Percentiles rank a stretch among this genome's conserved stretches.
Evolutionary conservation across 2,888 invertebrate genomes (phyloP).

Genomic region (Scrobipalpa costella): DNA sequence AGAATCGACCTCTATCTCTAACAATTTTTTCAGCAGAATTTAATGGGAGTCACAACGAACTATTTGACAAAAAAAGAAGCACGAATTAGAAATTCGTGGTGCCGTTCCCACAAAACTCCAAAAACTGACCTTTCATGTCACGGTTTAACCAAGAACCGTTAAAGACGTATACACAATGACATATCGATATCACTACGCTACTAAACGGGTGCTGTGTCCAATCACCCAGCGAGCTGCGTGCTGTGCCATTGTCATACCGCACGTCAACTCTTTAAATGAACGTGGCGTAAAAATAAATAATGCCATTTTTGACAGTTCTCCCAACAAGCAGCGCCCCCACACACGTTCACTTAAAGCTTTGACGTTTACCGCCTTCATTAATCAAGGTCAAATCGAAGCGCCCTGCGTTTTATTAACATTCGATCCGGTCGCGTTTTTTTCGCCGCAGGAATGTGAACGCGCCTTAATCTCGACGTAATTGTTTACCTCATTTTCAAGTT

Average conservation of each 20-base stretch:
- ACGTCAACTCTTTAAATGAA: too few relatives aligned
- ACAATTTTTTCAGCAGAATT: too few relatives aligned
- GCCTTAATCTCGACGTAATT: not conserved
- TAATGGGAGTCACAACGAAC: too few relatives aligned
- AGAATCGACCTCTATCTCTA: too few relatives aligned
- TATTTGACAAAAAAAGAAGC: too few relatives aligned
- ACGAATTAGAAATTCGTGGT: too few relatives aligned
- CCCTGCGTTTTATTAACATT: slow-evolving; percentile 56
- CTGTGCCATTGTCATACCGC: slow-evolving; percentile 64
- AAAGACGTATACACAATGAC: slow-evolving; percentile 42
- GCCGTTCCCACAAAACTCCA: not conserved
- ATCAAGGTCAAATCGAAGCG: slow-evolving; percentile 68
- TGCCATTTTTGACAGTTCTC: too few relatives aligned
- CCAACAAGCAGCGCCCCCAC: too few relatives aligned
- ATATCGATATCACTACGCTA: slow-evolving; percentile 48
- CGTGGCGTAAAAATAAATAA: too few relatives aligned
- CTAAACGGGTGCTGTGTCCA: slow-evolving; percentile 56
- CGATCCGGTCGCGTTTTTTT: slow-evolving; percentile 47
- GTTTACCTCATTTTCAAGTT: not conserved
- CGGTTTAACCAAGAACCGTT: slow-evolving; percentile 33
- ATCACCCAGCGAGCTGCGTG: slow-evolving; percentile 66
- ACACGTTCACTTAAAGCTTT: too few relatives aligned
- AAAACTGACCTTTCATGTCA: slow-evolving; percentile 27
- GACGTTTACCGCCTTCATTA: slow-evolving; percentile 54
- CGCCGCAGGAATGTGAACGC: not conserved